phyloP scores from a whole-genome alignment of 2,797 vertebrate genomes.

The Xenopus petersii region DNA sequence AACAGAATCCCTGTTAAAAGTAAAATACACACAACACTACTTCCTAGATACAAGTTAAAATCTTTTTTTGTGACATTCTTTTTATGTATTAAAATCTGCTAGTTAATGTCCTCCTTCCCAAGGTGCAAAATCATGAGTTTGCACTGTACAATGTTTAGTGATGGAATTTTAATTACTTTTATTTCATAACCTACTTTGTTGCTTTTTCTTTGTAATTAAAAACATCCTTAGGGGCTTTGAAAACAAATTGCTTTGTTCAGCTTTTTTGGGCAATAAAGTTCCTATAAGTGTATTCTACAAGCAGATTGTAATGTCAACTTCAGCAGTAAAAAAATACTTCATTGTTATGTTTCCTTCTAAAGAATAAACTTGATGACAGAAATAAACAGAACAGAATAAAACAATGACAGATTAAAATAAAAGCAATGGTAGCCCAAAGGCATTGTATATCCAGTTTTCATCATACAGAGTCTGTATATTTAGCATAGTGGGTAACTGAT shows the following conservation, averaged over 20 bases:
- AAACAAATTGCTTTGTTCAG: not conserved
- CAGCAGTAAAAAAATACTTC: not conserved
- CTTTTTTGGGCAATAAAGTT: not conserved
- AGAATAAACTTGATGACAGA: not conserved
- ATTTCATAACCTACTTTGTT: too few relatives aligned
- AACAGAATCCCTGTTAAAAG: too few relatives aligned
- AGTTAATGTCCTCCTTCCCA: too few relatives aligned
- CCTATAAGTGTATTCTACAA: not conserved
- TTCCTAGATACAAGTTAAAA: too few relatives aligned
- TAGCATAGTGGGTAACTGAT: not conserved
- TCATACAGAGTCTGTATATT: not conserved
- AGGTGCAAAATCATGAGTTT: too few relatives aligned
- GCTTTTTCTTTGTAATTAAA: too few relatives aligned
- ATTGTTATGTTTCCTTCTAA: not conserved
- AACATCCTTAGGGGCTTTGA: not conserved
- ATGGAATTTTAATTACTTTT: too few relatives aligned
- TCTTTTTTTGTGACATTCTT: too few relatives aligned
- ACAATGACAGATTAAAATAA: constrained; percentile 6
- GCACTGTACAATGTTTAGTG: too few relatives aligned
- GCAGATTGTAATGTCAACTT: not conserved
- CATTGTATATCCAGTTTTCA: constrained; percentile 16
- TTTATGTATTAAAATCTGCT: too few relatives aligned
- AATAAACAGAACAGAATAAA: constrained; percentile 12
- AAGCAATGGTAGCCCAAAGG: constrained; percentile 1
- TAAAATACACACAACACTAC: too few relatives aligned